Base-by-base conservation (phyloP, 2,888 invertebrate species). In the Ormia ochracea region DNA sequence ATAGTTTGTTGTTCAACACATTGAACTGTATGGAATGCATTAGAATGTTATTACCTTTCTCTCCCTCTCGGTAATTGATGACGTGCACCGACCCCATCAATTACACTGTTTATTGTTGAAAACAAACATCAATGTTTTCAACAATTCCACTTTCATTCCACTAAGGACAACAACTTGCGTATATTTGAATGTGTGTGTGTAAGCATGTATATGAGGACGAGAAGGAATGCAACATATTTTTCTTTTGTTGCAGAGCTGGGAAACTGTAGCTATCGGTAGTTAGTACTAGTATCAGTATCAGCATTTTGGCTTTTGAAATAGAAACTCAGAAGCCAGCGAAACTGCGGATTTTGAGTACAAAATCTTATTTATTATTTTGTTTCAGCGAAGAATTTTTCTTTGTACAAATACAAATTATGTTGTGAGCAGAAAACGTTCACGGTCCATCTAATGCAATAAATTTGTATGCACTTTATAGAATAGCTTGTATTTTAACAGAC, bases 1-100 rank as follows among this genome's bases (percentile, higher is more conserved):
- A 76, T 78, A 52, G 70, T 65, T 75, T 59, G 54, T 70, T 52
- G 54, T 58, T 58, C 48, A 74, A 78, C 73, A 69, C 63, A 73
- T 61, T 63, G 41, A 36, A 43, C 41, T 48, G 45, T 69, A 33
- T 41, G 36, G 23, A 31, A 31, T 43, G 45, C 26, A 14, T 65
- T 41, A 31, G 50, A 78, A 19, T 70, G 48, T 9, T 12, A 45
- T 33, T n/a, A n/a, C 33, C 28, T 41, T 19, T 50, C 50, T 28
- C 28, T 41, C 12, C 26, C 28, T 26, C 10, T 17, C 28, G 36
- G 54, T 48, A 54, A 48, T 48, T 56, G 43, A 48, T 54, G 28
- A 1, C 50, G 41, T 14, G 14, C 10, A 3, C 6, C 43, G 9
- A 52, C 58, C 65, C 68, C 73, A 45, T 61, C 36, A 21, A 52